Evolutionary conservation across 2,888 invertebrate species (phyloP).

Genomic region (Anoplius nigerrimus): DNA sequence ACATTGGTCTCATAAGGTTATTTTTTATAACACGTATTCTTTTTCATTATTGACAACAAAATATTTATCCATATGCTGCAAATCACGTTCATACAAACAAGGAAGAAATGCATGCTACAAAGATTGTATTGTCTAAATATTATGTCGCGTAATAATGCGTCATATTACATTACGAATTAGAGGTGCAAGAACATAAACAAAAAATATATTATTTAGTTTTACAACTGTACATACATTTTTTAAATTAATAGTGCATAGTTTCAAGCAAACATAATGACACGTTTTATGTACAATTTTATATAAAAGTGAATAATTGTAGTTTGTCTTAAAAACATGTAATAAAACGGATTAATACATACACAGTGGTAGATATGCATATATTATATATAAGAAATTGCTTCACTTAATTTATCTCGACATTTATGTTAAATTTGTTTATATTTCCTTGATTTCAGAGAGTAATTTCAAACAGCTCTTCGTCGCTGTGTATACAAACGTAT

Average conservation of each 20-base stretch:
- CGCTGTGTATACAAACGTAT: conserved; percentile 61
- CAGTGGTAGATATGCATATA: not conserved
- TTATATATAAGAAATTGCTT: not conserved
- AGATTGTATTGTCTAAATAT: too few species aligned
- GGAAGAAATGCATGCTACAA: too few species aligned
- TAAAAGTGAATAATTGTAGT: not conserved
- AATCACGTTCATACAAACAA: too few species aligned
- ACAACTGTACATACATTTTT: conserved; percentile 19
- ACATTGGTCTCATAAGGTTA: too few species aligned
- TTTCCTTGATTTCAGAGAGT: conserved; percentile 10
- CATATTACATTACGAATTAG: too few species aligned
- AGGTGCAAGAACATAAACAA: not conserved
- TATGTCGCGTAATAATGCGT: too few species aligned
- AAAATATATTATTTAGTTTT: conserved; percentile 49
- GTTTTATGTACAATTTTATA: too few species aligned
- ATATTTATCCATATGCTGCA: too few species aligned
- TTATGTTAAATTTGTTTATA: conserved; percentile 9
- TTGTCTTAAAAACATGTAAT: not conserved
- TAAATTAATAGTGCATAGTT: conserved; percentile 13
- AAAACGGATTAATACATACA: not conserved
- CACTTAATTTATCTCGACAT: conserved; percentile 6
- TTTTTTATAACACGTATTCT: too few species aligned
- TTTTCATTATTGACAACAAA: too few species aligned
- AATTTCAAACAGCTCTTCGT: conserved; percentile 37
- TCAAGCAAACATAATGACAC: too few species aligned